These are phyloP conservation scores for Papilio glaucus DNA, from an alignment of 1,140 invertebrate species.

Conservation along the genomic window DNA sequence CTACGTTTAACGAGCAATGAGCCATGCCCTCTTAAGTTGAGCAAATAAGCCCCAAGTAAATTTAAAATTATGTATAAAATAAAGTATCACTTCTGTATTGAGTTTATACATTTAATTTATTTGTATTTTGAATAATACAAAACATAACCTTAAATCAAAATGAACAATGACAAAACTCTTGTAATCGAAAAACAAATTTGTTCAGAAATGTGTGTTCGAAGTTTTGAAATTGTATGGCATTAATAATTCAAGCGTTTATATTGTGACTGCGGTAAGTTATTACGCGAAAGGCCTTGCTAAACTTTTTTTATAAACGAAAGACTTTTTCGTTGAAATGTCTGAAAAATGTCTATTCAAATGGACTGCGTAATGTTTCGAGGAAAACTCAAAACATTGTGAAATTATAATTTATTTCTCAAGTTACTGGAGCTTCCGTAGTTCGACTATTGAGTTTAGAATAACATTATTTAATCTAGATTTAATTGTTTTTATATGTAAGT, in stretches of 20 bases:
- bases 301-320: constrained; percentile 20
- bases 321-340: background rate
- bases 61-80: no score
- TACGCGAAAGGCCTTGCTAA: constrained; percentile 8
- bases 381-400: background rate
- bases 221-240: constrained; percentile 8
- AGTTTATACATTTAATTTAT: no score
- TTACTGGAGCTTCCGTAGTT: background rate
- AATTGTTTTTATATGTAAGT: background rate
- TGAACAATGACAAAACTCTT: background rate
- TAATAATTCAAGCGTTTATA: constrained; percentile 26
- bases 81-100: no score
- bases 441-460: background rate
- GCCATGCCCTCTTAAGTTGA: no score
- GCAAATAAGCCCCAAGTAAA: no score
- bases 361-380: background rate
- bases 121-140: background rate
- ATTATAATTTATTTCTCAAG: background rate
- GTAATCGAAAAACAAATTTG: background rate
- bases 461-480: background rate
- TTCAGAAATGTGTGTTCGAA: constrained; percentile 12
- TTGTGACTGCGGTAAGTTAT: constrained; percentile 14
- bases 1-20: no score
- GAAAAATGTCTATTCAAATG: constrained; percentile 15
- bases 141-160: background rate